These are phyloP conservation scores for Dendrophyllia cribrosa DNA, from an alignment of 64 coral and sea anemone genomes.

Conservation along the genomic window DNA sequence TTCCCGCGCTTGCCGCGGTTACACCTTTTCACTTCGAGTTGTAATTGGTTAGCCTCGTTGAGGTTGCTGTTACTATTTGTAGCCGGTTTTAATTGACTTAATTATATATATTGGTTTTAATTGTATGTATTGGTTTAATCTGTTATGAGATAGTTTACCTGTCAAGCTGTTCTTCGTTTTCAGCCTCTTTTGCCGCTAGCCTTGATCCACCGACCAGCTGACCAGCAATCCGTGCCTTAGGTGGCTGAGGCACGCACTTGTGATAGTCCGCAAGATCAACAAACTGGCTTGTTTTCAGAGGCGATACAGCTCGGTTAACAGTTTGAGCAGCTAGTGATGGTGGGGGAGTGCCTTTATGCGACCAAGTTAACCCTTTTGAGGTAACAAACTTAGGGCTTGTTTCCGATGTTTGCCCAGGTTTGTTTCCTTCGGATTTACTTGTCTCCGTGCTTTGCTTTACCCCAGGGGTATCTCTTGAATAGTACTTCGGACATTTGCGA, in stretches of 20 bases:
- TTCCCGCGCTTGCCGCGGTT: neutral
- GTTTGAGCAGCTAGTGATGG: slow-evolving; percentile 3
- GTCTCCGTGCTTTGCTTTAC: neutral
- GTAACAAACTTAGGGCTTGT: neutral
- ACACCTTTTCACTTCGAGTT: too few relatives aligned
- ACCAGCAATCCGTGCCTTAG: neutral
- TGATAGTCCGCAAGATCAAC: slow-evolving; percentile 42
- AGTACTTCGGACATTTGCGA: neutral
- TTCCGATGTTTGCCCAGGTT: neutral
- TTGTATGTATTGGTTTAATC: too few relatives aligned
- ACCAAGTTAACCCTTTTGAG: neutral
- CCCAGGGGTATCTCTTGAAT: neutral
- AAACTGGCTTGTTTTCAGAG: slow-evolving; percentile 12
- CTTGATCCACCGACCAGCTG: neutral
- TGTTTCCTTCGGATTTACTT: neutral
- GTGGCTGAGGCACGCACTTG: neutral
- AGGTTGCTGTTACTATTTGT: too few relatives aligned
- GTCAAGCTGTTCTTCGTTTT: neutral
- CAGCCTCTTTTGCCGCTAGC: neutral
- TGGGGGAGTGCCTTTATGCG: neutral
- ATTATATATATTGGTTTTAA: too few relatives aligned
- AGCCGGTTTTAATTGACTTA: too few relatives aligned
- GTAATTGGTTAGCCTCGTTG: too few relatives aligned
- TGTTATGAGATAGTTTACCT: neutral
- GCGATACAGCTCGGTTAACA: neutral